Evolutionary conservation across 2,888 invertebrate species (phyloP), one percentile per base, ranked within the genome.

Genomic region (Philaethria dido): DNA sequence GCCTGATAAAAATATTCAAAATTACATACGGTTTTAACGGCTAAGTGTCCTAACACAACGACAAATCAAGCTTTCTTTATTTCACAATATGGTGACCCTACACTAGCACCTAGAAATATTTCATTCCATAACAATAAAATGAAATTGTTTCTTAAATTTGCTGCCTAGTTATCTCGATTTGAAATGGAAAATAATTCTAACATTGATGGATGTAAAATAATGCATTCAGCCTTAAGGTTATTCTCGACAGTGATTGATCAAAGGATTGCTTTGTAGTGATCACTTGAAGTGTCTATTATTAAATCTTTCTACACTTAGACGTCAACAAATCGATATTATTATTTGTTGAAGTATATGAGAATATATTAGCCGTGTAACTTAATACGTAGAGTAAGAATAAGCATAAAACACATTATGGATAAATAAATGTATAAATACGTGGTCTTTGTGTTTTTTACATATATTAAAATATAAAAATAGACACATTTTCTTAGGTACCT

Each of bases 161-260:
- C 1, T 16, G 9, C 9, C 16, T 4, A 29, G 11, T 52, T 52
- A 29, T 16, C 11, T 29, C 29, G 29, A 29, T 16, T 52, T 29
- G 16, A 11, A 52, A 16, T 33, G 16, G 9, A 52, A 33, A 29
- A 52, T 52, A 52, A 18, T 45, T 45, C 45, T 11, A 20, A 16
- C 29, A 16, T 29, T 52, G 29, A 52, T 52, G 16, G 4, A 52
- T 52, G 16, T 29, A 16, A 52, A 0, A 52, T 29, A 52, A 52
- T 29, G 52, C 52, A 3, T 57, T 22, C 20, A 42, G 25, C 22
- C 22, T 57, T 57, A 22, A 57, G 22, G 22, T 57, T 57, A 22
- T 57, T 57, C 50, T 18, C 25, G 42, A 57, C 57, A 57, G 22
- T 45, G 45, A 60, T 60, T 45, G 33, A 60, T 60, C 60, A 60